A percentile compares a stretch with the other conserved stretches of the same genome.
Evolutionary conservation across 2,113 vertebrate genomes (phyloP).

Genomic region (Salvelinus sp.): DNA sequence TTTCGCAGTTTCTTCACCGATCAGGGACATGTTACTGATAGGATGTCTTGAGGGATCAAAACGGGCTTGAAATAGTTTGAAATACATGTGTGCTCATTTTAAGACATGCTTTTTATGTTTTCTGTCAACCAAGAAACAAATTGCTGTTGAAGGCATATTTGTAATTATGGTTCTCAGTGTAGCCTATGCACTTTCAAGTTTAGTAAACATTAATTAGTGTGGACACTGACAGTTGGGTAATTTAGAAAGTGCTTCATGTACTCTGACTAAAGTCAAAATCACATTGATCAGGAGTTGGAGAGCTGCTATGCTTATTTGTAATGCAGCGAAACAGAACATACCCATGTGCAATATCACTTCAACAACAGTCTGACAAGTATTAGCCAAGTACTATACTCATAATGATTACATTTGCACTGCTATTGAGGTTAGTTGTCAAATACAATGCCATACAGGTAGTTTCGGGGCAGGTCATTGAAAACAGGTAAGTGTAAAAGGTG

Average conservation of each 20-base stretch:
- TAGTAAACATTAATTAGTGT: conserved; percentile 69
- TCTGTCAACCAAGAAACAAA: conserved; percentile 69
- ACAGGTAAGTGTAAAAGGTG: neutral
- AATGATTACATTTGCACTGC: neutral
- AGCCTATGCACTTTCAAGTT: conserved; percentile 68
- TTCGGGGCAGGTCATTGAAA: neutral
- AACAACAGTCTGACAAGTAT: neutral
- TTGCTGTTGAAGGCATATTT: conserved; percentile 69
- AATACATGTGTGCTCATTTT: conserved; percentile 66
- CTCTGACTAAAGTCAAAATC: conserved; percentile 56
- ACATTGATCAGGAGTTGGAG: conserved; percentile 45
- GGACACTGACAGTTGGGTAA: conserved; percentile 64
- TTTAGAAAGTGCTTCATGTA: conserved; percentile 68
- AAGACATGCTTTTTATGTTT: conserved; percentile 72
- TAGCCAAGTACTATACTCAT: neutral
- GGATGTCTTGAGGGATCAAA: conserved; percentile 80
- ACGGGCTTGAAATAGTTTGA: conserved; percentile 72
- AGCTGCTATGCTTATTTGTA: conserved; percentile 38
- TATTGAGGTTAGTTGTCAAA: neutral
- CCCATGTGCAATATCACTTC: neutral
- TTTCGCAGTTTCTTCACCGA: conserved; percentile 85
- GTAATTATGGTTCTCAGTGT: conserved; percentile 69
- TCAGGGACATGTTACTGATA: conserved; percentile 94
- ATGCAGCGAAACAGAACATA: conserved; percentile 26
- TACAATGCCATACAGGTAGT: neutral